Percentiles rank a stretch among this genome's conserved stretches.
phyloP scores from a whole-genome alignment of 2,888 invertebrate genomes.

The Steinernema scapterisci region DNA sequence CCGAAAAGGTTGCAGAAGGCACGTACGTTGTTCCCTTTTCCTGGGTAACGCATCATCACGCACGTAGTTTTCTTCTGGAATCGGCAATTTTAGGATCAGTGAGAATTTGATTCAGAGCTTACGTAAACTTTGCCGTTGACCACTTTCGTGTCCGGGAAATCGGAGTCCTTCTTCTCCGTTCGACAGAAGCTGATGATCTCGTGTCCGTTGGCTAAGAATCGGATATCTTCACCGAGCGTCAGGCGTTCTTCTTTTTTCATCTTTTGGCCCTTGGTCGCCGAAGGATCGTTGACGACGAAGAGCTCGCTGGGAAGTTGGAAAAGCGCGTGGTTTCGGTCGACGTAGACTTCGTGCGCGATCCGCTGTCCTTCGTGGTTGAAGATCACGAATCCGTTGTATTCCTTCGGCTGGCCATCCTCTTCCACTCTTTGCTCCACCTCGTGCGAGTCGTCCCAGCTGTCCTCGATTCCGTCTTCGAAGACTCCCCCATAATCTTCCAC shows the following conservation, averaged over 20 bases:
- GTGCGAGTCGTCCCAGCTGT: background rate
- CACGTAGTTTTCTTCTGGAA: background rate
- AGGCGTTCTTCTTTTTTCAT: slow-evolving; percentile 12
- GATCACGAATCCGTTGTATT: background rate
- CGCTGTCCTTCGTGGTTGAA: too few species aligned
- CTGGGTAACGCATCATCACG: background rate
- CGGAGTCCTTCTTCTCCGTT: slow-evolving; percentile 1
- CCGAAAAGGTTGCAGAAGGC: background rate
- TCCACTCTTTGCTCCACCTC: background rate
- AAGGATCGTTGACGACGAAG: background rate
- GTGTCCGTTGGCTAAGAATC: background rate
- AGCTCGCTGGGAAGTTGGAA: background rate
- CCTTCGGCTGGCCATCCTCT: background rate
- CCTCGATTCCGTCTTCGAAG: background rate
- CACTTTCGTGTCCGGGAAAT: slow-evolving; percentile 13
- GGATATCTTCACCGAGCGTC: background rate
- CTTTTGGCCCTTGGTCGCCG: background rate
- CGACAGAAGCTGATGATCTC: background rate
- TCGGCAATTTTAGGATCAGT: background rate
- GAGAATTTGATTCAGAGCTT: background rate
- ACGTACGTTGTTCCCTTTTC: background rate
- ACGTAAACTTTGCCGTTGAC: background rate
- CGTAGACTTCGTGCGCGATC: background rate
- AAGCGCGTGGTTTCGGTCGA: background rate
- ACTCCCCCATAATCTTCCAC: background rate